Evolutionary conservation across 2,797 vertebrate species (phyloP), one percentile per base, ranked within the genome.

Genomic region (Nannoperca australis): DNA sequence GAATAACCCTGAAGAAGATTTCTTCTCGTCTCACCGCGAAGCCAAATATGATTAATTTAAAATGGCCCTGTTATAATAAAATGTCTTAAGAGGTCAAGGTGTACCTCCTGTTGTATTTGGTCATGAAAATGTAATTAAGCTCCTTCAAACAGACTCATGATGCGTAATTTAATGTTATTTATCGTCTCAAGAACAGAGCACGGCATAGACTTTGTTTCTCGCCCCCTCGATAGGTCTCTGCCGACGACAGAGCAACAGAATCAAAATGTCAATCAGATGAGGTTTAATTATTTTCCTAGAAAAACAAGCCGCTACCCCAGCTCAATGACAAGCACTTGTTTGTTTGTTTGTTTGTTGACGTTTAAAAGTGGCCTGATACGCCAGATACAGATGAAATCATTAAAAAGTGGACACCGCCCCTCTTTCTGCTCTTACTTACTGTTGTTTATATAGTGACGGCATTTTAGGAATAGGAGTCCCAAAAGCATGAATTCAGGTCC

Each of bases 181-280:
- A 22, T 49, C 20, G 2, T n/a, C 13, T 20, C 2, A 4, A 32
- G 30, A 78, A 22, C 24, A 38, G 32, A 53, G 38, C 66, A 45
- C 12, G 2, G n/a, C 20, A 11, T 40, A 59, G 45, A 53, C 53
- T 22, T 64, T 59, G 14, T 45, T 47, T 24, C 56, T 59, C 45
- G 47, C 55, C 36, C 34, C 20, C 34, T 69, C 7, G 5, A 47
- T 76, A 66, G 54, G 27, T 74, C 34, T 74, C 60, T 38, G 20
- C 34, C 49, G 20, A 22, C 40, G 40, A 79, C 27, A 32, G 49
- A 77, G 44, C 34, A 55, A 50, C 34, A 44, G 61, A 79, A 49
- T 79, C 53, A 68, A 73, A 64, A 76, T 82, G 66, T 51, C 47
- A 88, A 77, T 82, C 34, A 64, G 24, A 53, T 45, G 27, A 30